These are phyloP conservation scores for Capitulum mitella DNA, from an alignment of 2,888 invertebrate species.

Conservation along the genomic window DNA sequence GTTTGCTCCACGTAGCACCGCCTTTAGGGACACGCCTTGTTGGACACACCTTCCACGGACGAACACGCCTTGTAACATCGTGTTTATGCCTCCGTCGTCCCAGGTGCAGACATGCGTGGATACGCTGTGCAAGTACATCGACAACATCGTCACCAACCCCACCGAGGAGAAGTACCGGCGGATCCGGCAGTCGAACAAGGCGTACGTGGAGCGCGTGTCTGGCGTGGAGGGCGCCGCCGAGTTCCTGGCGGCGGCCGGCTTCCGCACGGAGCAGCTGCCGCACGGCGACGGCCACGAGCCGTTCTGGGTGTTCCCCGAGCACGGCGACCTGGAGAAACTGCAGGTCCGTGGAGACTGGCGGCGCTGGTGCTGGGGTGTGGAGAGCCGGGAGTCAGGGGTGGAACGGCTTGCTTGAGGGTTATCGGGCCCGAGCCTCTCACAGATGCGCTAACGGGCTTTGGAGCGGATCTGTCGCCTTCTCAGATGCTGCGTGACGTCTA, in stretches of 20 bases:
- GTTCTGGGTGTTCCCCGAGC: conserved; percentile 31
- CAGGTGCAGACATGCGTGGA: conserved; percentile 73
- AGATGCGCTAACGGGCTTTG: too few relatives aligned
- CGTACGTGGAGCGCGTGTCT: conserved; percentile 70
- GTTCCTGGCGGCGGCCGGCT: conserved; percentile 75
- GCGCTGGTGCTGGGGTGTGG: background rate
- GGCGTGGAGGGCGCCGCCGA: conserved; percentile 72
- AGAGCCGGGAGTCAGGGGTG: too few relatives aligned
- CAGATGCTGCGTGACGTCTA: conserved; percentile 35
- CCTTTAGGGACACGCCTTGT: too few relatives aligned
- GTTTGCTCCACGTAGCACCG: too few relatives aligned
- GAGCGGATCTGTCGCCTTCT: too few relatives aligned
- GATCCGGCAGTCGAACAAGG: conserved; percentile 76
- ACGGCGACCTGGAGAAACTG: background rate
- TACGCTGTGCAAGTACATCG: conserved; percentile 77
- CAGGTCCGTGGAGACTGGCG: background rate
- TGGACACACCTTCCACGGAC: too few relatives aligned
- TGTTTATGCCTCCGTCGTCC: too few relatives aligned
- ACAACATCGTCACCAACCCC: conserved; percentile 79
- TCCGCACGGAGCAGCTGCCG: conserved; percentile 44
- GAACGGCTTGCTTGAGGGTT: too few relatives aligned
- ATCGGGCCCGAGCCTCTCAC: too few relatives aligned
- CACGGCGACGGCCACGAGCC: conserved; percentile 31
- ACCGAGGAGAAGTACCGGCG: conserved; percentile 81
- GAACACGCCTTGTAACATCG: too few relatives aligned